A percentile compares a stretch with the other conserved stretches of the same genome.
phyloP scores from a whole-genome alignment of 2,888 invertebrate genomes.

The Tridacna crocea region DNA sequence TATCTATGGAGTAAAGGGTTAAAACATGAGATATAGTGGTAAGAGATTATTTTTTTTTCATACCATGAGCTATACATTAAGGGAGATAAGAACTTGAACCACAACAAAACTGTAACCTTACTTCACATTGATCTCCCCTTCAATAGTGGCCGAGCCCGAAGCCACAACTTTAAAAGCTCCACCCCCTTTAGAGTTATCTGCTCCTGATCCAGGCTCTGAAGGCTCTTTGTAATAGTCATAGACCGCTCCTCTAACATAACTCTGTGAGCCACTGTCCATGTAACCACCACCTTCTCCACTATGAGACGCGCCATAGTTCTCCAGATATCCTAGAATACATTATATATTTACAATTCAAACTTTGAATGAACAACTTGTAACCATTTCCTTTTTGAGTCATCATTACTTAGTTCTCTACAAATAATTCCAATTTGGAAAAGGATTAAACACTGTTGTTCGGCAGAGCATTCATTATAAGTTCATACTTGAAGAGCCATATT shows the following conservation, averaged over 20 bases:
- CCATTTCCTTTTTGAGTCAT: too few relatives aligned
- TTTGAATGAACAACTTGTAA: too few relatives aligned
- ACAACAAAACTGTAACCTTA: conserved; percentile 37
- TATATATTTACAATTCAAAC: background rate
- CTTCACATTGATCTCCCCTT: conserved; percentile 71
- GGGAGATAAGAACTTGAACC: too few relatives aligned
- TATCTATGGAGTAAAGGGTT: too few relatives aligned
- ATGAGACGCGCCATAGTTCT: conserved; percentile 66
- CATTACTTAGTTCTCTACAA: too few relatives aligned
- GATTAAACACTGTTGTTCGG: too few relatives aligned
- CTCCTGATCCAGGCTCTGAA: conserved; percentile 60
- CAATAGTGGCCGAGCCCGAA: conserved; percentile 43
- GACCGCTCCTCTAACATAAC: conserved; percentile 25
- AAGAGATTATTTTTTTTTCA: too few relatives aligned
- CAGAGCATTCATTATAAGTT: too few relatives aligned
- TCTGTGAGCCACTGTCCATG: conserved; percentile 16
- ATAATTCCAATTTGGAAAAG: too few relatives aligned
- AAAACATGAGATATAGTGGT: too few relatives aligned
- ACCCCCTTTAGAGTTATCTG: conserved; percentile 61
- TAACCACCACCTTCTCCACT: conserved; percentile 71
- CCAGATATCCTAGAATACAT: conserved; percentile 52
- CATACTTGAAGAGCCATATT: too few relatives aligned
- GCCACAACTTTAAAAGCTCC: conserved; percentile 65
- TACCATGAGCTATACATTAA: too few relatives aligned
- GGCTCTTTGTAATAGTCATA: conserved; percentile 69